Percentiles rank a stretch among this genome's conserved stretches.
Evolutionary conservation across 2,797 vertebrate genomes (phyloP).

Genomic region (Oreonectes daqikongensis): DNA sequence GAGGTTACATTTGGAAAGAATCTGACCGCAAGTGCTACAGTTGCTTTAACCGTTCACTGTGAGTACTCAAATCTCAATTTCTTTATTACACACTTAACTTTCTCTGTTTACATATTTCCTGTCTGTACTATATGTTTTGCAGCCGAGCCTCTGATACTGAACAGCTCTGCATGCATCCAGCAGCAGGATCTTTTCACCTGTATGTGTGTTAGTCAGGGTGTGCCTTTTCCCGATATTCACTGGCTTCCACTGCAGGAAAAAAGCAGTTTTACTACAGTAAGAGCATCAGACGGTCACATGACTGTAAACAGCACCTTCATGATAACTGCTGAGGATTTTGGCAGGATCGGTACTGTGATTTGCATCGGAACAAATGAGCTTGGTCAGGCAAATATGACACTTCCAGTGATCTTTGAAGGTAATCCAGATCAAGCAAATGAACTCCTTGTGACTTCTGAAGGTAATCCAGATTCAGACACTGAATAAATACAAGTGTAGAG

Average conservation of each 20-base stretch:
- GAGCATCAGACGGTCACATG: not conserved
- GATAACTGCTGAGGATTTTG: not conserved
- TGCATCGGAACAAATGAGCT: constrained; percentile 6
- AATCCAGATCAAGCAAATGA: not conserved
- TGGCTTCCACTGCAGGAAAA: not conserved
- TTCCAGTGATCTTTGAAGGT: constrained; percentile 1
- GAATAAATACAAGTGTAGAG: not conserved
- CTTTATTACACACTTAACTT: not conserved
- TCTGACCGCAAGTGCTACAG: not conserved
- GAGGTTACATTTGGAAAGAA: constrained; percentile 2
- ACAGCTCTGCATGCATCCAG: constrained; percentile 12
- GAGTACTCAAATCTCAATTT: not conserved
- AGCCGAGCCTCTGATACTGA: constrained; percentile 29
- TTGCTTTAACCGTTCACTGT: constrained; percentile 1
- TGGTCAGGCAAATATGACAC: constrained; percentile 16
- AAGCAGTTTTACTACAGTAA: not conserved
- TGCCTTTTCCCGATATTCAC: constrained; percentile 16
- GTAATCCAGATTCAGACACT: not conserved
- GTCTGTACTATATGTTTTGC: not conserved
- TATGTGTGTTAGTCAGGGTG: constrained; percentile 17
- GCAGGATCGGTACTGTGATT: not conserved
- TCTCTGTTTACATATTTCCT: not conserved
- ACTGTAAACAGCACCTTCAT: constrained; percentile 9
- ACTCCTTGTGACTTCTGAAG: not conserved
- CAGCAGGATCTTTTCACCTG: constrained; percentile 2